Evolutionary conservation across 2,113 vertebrate species (phyloP), one percentile per base, ranked within the genome.

Genomic region (Macquaria ambigua): DNA sequence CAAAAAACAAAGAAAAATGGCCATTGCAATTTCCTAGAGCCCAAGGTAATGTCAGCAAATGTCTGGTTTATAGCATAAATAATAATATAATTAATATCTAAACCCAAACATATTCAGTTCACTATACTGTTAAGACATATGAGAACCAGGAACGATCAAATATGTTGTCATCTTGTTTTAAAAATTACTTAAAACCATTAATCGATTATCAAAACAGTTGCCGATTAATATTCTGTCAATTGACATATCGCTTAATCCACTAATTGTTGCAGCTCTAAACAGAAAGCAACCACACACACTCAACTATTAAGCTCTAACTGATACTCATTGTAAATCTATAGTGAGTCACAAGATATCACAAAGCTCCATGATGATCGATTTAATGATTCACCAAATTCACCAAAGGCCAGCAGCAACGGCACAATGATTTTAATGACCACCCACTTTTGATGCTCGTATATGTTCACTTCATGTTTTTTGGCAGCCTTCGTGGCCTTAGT

Each of bases 391-490:
- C 28, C 37, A 20, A 31, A 37, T 83, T 78, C n/a, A 58, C 25
- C 39, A 70, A 31, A 43, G 43, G 12, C 6, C 52, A 76, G 46
- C n/a, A 78, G 34, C 50, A 81, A 87, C 2, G 18, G 14, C 64
- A 23, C 75, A 67, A 53, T 83, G 43, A 77, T 77, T 79, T 87
- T 85, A 82, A 90, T 86, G 83, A 84, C 77, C 68, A 71, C 37
- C 86, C 31, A 46, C 41, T 83, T 86, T 58, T 82, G 58, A 74
- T 76, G 43, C 28, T 63, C 21, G 50, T 85, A 39, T 48, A 69
- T 77, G 63, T 87, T 87, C 43, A 81, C 52, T 59, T 85, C 56
- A 43, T 89, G 70, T 79, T 81, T 78, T 88, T 87, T 90, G 86
- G 83, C 83, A 86, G 84, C 67, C 9, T 77, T 77, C 71, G 74